Conservation (phyloP, 2,113 vertebrate genomes). For the Synodontis membranacea region DNA sequence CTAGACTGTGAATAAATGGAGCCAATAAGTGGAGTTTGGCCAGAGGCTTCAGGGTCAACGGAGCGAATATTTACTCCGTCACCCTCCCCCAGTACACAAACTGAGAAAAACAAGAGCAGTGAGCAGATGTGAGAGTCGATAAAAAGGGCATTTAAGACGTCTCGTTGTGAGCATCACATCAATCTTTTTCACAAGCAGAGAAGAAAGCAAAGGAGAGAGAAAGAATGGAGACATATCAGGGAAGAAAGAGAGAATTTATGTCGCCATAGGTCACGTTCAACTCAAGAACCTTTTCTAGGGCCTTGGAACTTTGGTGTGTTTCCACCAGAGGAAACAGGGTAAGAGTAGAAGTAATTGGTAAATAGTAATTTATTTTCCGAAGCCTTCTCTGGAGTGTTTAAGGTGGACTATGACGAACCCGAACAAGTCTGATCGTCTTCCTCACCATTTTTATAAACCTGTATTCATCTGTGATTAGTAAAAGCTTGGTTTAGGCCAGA, state of each 20-base stretch:
- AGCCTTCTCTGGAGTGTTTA: not conserved
- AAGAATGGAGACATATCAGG: constrained; percentile 1
- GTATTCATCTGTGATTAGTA: not conserved
- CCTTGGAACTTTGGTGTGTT: not conserved
- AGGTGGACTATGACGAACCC: not conserved
- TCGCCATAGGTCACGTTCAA: not conserved
- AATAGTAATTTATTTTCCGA: not conserved
- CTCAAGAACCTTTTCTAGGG: too few species aligned
- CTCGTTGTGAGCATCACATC: constrained; percentile 24
- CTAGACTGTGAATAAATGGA: constrained; percentile 36
- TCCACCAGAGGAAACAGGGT: not conserved
- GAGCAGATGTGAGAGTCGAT: constrained; percentile 20
- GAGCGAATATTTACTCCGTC: constrained; percentile 20
- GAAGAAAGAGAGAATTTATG: not conserved
- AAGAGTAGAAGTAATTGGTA: too few species aligned
- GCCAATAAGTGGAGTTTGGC: constrained; percentile 27
- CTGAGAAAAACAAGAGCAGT: constrained; percentile 3
- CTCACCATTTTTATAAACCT: not conserved
- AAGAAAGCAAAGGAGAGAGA: not conserved
- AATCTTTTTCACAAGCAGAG: constrained; percentile 16
- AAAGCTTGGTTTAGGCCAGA: not conserved
- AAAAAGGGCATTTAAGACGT: constrained; percentile 21
- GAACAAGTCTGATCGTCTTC: not conserved
- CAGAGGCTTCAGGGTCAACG: constrained; percentile 9
- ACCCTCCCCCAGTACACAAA: not conserved